A percentile compares a stretch with the other conserved stretches of the same genome.
Conservation (phyloP, 1,140 invertebrate genomes). For the Anastatus disparis region DNA sequence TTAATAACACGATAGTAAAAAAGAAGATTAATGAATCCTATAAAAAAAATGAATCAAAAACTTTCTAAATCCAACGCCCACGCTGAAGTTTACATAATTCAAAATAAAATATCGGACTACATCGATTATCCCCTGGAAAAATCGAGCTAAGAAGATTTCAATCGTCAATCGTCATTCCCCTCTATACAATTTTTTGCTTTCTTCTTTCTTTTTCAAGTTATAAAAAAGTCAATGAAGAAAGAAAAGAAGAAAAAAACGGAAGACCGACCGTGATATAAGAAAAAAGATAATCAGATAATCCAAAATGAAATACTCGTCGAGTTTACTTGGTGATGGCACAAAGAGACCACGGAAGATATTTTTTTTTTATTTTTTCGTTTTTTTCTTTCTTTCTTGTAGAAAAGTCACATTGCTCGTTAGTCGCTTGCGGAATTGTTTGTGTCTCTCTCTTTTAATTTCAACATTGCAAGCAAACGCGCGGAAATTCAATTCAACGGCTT, state of each 20-base stretch:
- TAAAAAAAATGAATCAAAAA: not conserved
- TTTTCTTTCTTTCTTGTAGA: too few species aligned
- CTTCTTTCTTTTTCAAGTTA: too few species aligned
- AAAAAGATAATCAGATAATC: conserved; percentile 1
- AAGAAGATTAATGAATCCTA: conserved; percentile 2
- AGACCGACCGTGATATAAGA: too few species aligned
- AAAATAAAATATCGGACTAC: not conserved
- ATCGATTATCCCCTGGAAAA: not conserved
- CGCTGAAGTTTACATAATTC: not conserved
- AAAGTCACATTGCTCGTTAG: too few species aligned
- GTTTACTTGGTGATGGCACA: too few species aligned
- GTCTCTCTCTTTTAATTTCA: too few species aligned
- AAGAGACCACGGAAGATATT: too few species aligned
- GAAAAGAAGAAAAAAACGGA: not conserved
- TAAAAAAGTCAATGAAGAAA: not conserved
- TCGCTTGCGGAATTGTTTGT: too few species aligned
- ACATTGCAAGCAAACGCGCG: too few species aligned
- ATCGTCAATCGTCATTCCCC: not conserved
- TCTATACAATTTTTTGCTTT: too few species aligned
- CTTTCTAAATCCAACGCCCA: too few species aligned
- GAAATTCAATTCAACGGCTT: not conserved
- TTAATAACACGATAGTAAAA: not conserved
- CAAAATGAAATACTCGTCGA: conserved; percentile 2
- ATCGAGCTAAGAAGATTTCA: not conserved
- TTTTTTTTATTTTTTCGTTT: too few species aligned